phyloP scores from a whole-genome alignment of 2,113 vertebrate species.

The Hemibagrus wyckioides region DNA sequence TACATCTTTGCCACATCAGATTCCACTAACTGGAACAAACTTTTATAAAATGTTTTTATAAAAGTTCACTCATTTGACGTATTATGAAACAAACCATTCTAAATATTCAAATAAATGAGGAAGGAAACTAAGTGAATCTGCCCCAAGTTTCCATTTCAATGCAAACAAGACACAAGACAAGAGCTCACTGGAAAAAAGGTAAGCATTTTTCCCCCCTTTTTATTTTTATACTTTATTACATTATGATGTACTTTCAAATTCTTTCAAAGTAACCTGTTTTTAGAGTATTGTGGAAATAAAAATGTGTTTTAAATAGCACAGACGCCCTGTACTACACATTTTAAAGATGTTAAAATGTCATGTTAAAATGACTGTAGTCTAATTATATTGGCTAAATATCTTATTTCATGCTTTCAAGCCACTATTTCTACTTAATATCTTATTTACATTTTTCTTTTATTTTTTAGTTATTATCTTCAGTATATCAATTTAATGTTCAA shows the following conservation, averaged over 20 bases:
- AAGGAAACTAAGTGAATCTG: conserved; percentile 1
- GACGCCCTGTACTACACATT: not conserved
- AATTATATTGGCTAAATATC: not conserved
- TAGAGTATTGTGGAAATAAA: not conserved
- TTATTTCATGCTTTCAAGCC: not conserved
- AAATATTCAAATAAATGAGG: conserved; percentile 27
- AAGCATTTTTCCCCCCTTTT: not conserved
- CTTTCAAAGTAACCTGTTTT: not conserved
- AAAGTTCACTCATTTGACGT: not conserved
- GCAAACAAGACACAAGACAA: not conserved
- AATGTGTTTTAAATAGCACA: not conserved
- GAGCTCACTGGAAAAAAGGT: not conserved
- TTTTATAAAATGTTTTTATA: not conserved
- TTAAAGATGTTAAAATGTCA: not conserved
- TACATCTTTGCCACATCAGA: too few relatives aligned
- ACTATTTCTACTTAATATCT: not conserved
- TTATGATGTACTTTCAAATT: not conserved
- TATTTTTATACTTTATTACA: not conserved
- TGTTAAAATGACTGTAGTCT: too few relatives aligned
- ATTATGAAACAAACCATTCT: conserved; percentile 14
- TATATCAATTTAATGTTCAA: not conserved
- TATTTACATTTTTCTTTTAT: too few relatives aligned
- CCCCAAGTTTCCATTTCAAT: not conserved
- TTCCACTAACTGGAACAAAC: too few relatives aligned
- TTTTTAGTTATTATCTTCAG: not conserved